Percentiles rank a stretch among this genome's conserved stretches.
These are phyloP conservation scores for Acanthochromis polyacanthus DNA, from an alignment of 2,113 vertebrate genomes.

Conservation along the genomic window DNA sequence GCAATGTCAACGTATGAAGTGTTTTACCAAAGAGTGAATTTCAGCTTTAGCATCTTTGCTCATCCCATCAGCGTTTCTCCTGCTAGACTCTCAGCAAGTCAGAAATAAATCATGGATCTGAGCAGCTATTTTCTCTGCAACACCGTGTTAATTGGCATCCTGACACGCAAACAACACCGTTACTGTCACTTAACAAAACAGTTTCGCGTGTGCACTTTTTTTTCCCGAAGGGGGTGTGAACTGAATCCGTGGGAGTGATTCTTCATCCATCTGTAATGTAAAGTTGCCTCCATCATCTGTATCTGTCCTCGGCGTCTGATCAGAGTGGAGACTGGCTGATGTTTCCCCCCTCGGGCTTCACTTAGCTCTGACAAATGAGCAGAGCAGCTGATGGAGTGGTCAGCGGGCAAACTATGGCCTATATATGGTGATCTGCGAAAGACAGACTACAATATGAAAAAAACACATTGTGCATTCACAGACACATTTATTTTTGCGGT, in stretches of 20 bases:
- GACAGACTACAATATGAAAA: conserved; percentile 1
- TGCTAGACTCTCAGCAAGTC: background rate
- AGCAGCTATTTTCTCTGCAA: background rate
- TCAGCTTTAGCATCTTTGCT: background rate
- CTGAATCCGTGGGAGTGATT: conserved; percentile 35
- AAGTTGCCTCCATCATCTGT: conserved; percentile 59
- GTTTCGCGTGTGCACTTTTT: background rate
- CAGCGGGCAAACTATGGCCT: conserved; percentile 33
- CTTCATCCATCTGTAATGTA: conserved; percentile 44
- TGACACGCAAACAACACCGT: conserved; percentile 8
- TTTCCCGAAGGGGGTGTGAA: conserved; percentile 14
- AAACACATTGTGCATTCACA: conserved; percentile 17
- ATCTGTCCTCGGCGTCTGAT: conserved; percentile 41
- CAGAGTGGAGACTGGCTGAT: conserved; percentile 20
- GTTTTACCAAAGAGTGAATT: background rate
- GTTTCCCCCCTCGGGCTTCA: conserved; percentile 31
- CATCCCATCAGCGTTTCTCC: background rate
- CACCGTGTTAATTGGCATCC: conserved; percentile 11
- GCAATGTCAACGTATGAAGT: background rate
- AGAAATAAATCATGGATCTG: conserved; percentile 7
- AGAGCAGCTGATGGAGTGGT: conserved; percentile 53
- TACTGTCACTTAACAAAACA: conserved; percentile 25
- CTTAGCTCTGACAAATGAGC: conserved; percentile 77
- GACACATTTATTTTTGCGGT: background rate
- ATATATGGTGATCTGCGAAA: conserved; percentile 30